Evolutionary conservation across 2,797 vertebrate genomes (phyloP).

Genomic region (Moxostoma hubbsi): DNA sequence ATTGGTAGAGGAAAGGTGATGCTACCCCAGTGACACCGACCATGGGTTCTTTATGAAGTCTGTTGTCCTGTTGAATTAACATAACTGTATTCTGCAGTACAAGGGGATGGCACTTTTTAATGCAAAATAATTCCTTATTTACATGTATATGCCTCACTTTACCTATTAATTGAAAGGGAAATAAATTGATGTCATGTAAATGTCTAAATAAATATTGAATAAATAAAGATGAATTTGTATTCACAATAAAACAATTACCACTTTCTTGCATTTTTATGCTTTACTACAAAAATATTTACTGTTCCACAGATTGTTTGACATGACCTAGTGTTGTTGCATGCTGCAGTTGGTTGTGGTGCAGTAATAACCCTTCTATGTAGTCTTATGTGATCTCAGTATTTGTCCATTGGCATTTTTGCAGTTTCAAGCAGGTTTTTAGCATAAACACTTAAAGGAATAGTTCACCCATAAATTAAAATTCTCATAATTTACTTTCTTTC

Average conservation of each 20-base stretch:
- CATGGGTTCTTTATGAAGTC: not conserved
- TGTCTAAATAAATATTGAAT: constrained; percentile 9
- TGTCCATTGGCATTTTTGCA: too few species aligned
- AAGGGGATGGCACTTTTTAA: constrained; percentile 32
- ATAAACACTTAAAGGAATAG: too few species aligned
- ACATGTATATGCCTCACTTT: not conserved
- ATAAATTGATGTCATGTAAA: not conserved
- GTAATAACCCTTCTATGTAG: too few species aligned
- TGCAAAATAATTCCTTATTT: constrained; percentile 13
- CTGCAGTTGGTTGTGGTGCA: too few species aligned
- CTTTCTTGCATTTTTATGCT: too few species aligned
- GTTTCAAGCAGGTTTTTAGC: too few species aligned
- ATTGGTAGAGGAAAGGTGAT: constrained; percentile 63
- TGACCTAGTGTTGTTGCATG: too few species aligned
- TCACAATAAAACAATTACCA: not conserved
- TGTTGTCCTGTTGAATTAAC: not conserved
- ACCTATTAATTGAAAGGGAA: not conserved
- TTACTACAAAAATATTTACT: too few species aligned
- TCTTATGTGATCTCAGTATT: too few species aligned
- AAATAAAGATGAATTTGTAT: constrained; percentile 46
- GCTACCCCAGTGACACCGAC: constrained; percentile 47
- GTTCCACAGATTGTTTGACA: too few species aligned
- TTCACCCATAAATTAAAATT: too few species aligned
- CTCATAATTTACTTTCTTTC: too few species aligned
- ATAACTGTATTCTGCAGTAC: not conserved